Conservation (phyloP, 2,113 vertebrate species). For the Orycteropus afer region DNA sequence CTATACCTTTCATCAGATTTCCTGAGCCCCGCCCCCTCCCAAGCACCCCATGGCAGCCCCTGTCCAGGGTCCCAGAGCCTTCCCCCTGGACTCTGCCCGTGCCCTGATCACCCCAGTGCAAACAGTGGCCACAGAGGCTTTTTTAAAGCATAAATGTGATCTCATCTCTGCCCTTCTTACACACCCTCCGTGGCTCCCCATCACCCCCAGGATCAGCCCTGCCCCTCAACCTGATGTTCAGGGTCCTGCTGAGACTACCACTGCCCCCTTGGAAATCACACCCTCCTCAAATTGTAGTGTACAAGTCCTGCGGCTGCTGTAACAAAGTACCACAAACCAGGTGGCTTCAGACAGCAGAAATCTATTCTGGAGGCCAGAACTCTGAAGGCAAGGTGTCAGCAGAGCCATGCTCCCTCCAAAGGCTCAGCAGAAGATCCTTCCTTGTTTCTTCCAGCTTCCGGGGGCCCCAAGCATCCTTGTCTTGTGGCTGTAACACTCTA, state of each 20-base stretch:
- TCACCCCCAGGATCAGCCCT: background rate
- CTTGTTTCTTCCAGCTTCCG: background rate
- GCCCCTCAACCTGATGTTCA: background rate
- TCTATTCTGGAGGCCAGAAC: too few species aligned
- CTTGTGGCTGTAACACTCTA: too few species aligned
- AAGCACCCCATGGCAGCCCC: background rate
- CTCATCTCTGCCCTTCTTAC: background rate
- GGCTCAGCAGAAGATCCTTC: too few species aligned
- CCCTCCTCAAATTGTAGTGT: background rate
- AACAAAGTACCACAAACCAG: too few species aligned
- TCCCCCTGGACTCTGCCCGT: background rate
- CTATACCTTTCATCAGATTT: background rate
- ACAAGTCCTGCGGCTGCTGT: too few species aligned
- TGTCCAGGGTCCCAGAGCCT: background rate
- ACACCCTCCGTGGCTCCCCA: background rate
- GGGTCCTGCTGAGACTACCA: background rate
- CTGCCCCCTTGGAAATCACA: background rate
- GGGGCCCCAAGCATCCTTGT: background rate
- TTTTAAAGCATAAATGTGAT: background rate
- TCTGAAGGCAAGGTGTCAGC: too few species aligned
- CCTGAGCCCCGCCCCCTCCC: background rate
- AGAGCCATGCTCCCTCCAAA: too few species aligned
- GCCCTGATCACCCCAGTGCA: background rate
- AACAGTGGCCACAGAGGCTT: background rate
- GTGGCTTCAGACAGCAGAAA: too few species aligned